phyloP scores from a whole-genome alignment of 1,140 invertebrate species.

The Acromyrmex heyeri region DNA sequence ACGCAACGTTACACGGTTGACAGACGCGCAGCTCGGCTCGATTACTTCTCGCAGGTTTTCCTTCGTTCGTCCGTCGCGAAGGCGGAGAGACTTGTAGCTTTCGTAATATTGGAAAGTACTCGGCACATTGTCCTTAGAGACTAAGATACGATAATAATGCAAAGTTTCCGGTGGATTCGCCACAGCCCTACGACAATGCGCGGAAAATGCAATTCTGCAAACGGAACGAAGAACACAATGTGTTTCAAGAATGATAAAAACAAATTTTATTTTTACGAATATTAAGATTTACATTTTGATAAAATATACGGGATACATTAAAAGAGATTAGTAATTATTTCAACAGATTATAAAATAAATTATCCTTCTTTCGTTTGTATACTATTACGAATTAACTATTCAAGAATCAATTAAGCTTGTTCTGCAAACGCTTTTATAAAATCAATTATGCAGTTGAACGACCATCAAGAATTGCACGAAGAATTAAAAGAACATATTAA shows the following conservation, averaged over 20 bases:
- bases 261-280: not conserved
- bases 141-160: constrained; percentile 25
- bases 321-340: not conserved
- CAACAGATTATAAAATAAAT: not conserved
- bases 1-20: constrained; percentile 32
- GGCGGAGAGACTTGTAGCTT: constrained; percentile 46
- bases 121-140: constrained; percentile 34
- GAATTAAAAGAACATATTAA: too few species aligned
- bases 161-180: constrained; percentile 1
- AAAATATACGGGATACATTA: not conserved
- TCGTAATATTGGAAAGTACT: constrained; percentile 62
- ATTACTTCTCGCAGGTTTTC: constrained; percentile 40
- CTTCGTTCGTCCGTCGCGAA: constrained; percentile 36
- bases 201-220: not conserved
- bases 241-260: not conserved
- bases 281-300: not conserved
- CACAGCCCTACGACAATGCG: not conserved
- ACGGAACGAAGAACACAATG: not conserved
- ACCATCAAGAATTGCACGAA: too few species aligned
- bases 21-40: constrained; percentile 30
- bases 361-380: not conserved
- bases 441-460: constrained; percentile 55
- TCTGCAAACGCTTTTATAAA: constrained; percentile 16
- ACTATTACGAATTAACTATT: constrained; percentile 41
- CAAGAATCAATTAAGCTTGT: constrained; percentile 22